Base-by-base conservation (phyloP, 2,113 vertebrate genomes). In the Saiga tatarica region DNA sequence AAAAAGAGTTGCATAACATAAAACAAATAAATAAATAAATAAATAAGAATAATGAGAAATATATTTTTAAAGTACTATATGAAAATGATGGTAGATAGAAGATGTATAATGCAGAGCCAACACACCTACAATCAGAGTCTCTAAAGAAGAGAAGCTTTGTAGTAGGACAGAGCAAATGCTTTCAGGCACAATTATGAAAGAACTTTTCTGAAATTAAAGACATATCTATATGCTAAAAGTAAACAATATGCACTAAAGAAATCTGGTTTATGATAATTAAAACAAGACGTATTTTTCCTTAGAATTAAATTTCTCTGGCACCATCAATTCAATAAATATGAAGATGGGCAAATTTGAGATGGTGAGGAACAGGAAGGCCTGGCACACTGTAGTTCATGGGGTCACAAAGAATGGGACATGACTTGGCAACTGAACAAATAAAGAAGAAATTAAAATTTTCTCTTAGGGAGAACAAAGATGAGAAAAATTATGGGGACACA, bases 241-340 rank as follows among this genome's bases (percentile, higher is more conserved):
- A 89, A 96, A 85, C 11, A 81, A 30, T 2, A 47, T 1, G 1
- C 30, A 53, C 4, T n/a, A 89, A n/a, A 86, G 8, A 89, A 78
- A 36, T 26, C 13, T 62, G 59, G 60, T 36, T 62, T n/a, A 67
- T n/a, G 55, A 59, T 57, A 25, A 4, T 67, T 42, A 59, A 95
- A 9, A 15, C 42, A 87, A 84, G 62, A 52, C 3, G 21, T 47
- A 16, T 14, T 45, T 12, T 64, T 57, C 2, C n/a, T 76, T 76
- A 76, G 45, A 87, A 81, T 67, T 87, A 93, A 91, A 88, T 88
- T 96, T 90, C 14, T 92, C 53, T 94, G n/a, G 67, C 19, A 74
- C 39, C n/a, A 71, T 23, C 67, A 39, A 13, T 74, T 23, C 67
- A 74, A 71, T 71, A 71, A 39, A 23, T 71, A 39, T 23, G n/a